phyloP scores from a whole-genome alignment of 2,888 invertebrate species.

The Melieria picta region DNA sequence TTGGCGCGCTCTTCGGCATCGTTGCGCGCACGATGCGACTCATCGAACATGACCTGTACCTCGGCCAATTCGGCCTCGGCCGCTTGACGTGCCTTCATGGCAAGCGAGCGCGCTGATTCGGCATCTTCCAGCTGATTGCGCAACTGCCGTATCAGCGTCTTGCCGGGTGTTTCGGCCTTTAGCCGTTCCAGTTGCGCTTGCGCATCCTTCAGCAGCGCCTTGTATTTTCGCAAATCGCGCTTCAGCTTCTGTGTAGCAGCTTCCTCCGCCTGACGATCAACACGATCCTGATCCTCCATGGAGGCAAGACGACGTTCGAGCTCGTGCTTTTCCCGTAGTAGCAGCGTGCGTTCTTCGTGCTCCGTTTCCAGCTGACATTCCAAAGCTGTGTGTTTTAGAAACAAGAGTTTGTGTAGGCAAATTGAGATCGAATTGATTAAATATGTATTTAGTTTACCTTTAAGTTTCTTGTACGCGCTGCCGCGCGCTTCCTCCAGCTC shows the following conservation, averaged over 20 bases:
- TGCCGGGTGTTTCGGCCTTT: conserved; percentile 86
- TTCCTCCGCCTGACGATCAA: conserved; percentile 77
- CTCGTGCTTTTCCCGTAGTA: conserved; percentile 90
- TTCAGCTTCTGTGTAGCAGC: conserved; percentile 79
- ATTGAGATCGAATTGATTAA: not conserved
- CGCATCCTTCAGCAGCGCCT: conserved; percentile 89
- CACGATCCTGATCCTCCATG: conserved; percentile 79
- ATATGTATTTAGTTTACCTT: conserved; percentile 70
- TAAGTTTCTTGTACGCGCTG: conserved; percentile 90
- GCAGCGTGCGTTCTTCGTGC: conserved; percentile 87
- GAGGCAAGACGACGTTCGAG: conserved; percentile 86
- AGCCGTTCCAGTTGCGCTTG: conserved; percentile 90
- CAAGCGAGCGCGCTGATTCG: conserved; percentile 84
- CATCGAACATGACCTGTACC: conserved; percentile 83
- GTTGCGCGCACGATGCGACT: conserved; percentile 75
- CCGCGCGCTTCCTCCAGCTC: conserved; percentile 93
- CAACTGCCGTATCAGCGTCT: conserved; percentile 78
- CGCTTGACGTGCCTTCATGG: conserved; percentile 85
- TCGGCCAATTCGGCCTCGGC: conserved; percentile 90
- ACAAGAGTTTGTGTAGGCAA: conserved; percentile 42
- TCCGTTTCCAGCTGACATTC: conserved; percentile 93
- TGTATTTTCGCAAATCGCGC: conserved; percentile 87
- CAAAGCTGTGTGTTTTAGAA: conserved; percentile 70
- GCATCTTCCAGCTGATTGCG: conserved; percentile 91
- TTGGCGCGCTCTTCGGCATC: conserved; percentile 85